Evolutionary conservation across 2,888 invertebrate genomes (phyloP), one percentile per base, ranked within the genome.

Genomic region (Heterodera filipjevi): DNA sequence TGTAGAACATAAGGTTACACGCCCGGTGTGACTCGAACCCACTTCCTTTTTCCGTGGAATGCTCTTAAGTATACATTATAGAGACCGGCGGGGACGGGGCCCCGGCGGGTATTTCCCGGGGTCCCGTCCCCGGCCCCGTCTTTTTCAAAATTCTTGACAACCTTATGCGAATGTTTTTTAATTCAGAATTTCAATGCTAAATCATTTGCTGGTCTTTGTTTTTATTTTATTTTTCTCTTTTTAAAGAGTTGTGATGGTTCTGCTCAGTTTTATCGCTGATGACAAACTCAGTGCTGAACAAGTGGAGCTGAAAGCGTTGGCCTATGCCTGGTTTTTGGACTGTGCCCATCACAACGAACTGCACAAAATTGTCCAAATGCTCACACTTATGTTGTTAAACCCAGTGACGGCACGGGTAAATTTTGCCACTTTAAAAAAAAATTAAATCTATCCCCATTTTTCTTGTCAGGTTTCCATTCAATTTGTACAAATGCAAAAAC

Each of bases 271-370:
- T 35, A 72, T 88, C 66, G 84, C 87, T 12, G 88, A 88, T 76
- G 88, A 88, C 33, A 82, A 84, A 33, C 82, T 86, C 0, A 81
- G 85, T 22, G 74, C 82, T 27, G 83, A 84, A 33, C 79, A 83
- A 44, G 81, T 82, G 6, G 85, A 86, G 70, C 73, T 88, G 78
- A 84, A 84, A 66, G 84, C 84, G 10, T 91, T 93, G 74, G 92
- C 94, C 0, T 93, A 93, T 84, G 92, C 93, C 35, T 95, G 95
- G 93, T 90, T 95, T 49, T 92, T 93, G 14, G 92, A 92, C 82
- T 90, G 91, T 27, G 90, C 95, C 6, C 90, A 93, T 74, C 92
- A 93, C 49, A 94, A 94, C 22, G 95, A 95, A 87, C 92, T 94
- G 78, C 92, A 93, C 0, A 91, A 94, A 1, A 91, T 95, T 19